Evolutionary conservation across 1,140 invertebrate species (phyloP).

Genomic region (Aporrectodea caliginosa): DNA sequence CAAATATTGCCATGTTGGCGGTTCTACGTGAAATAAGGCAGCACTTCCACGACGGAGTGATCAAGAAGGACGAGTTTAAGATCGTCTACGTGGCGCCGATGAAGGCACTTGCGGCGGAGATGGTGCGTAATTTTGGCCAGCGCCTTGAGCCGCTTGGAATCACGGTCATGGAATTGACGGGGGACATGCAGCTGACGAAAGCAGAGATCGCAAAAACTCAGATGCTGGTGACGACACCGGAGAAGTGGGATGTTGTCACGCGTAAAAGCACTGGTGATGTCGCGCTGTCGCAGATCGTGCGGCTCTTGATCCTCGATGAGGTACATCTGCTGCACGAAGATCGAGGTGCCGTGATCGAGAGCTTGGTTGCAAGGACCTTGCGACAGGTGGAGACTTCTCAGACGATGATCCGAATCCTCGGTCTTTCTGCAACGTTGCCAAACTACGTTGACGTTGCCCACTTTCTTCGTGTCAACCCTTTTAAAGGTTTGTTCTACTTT

Average conservation of each 20-base stretch:
- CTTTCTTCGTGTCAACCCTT: conserved; percentile 89
- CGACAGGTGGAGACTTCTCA: conserved; percentile 91
- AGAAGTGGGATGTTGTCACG: conserved; percentile 99
- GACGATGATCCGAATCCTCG: conserved; percentile 96
- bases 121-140: conserved; percentile 89
- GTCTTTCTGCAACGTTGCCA: conserved; percentile 92
- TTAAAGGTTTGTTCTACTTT: conserved; percentile 92
- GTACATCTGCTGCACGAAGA: conserved; percentile 96
- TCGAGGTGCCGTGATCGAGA: conserved; percentile 94
- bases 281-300: conserved; percentile 82
- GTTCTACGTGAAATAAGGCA: conserved; percentile 85
- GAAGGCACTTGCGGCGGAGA: conserved; percentile 98
- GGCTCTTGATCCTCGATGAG: conserved; percentile 95
- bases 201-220: conserved; percentile 88
- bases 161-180: conserved; percentile 85
- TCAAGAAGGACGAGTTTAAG: conserved; percentile 91
- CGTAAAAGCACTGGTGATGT: conserved; percentile 89
- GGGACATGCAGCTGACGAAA: conserved; percentile 96
- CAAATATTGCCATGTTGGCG: conserved; percentile 92
- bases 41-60: conserved; percentile 67
- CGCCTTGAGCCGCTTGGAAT: conserved; percentile 74
- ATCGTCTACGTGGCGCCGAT: conserved; percentile 99
- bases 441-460: conserved; percentile 95
- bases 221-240: conserved; percentile 97
- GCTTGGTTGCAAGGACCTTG: conserved; percentile 89